Evolutionary conservation across 2,113 vertebrate genomes (phyloP).

Genomic region (Proteles cristata): DNA sequence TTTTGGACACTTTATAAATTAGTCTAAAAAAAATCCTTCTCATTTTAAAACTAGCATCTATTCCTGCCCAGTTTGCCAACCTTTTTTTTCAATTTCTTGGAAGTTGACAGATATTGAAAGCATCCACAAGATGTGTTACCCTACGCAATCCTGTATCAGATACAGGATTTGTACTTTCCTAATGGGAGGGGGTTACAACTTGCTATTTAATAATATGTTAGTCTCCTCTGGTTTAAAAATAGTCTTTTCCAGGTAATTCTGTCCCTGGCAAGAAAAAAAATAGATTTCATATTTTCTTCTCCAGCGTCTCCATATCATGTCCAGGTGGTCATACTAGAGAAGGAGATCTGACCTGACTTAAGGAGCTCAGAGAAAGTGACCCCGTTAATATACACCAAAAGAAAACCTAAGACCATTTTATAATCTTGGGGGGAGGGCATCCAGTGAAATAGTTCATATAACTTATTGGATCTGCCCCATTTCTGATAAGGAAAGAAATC

Average conservation of each 20-base stretch:
- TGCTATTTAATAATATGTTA: not conserved
- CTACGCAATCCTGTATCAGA: no score
- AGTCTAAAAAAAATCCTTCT: not conserved
- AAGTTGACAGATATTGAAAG: not conserved
- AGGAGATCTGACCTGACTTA: not conserved
- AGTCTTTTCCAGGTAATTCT: not conserved
- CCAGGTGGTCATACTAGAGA: fast-evolving
- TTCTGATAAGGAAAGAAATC: not conserved
- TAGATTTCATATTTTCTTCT: not conserved
- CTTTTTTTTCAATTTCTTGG: not conserved
- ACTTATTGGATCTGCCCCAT: not conserved
- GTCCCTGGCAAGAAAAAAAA: not conserved
- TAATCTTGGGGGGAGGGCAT: fast-evolving
- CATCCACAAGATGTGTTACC: fast-evolving
- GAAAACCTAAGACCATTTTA: not conserved
- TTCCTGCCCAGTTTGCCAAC: fast-evolving
- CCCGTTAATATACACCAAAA: fast-evolving
- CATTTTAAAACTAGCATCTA: not conserved
- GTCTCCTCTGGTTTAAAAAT: not conserved
- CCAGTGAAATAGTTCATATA: not conserved
- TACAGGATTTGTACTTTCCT: not conserved
- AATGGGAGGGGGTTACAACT: not conserved
- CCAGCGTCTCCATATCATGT: not conserved
- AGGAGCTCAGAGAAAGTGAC: not conserved
- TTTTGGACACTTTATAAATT: not conserved